Evolutionary conservation across 2,797 vertebrate species (phyloP), one percentile per base, ranked within the genome.

Genomic region (Clarias platycephalus): DNA sequence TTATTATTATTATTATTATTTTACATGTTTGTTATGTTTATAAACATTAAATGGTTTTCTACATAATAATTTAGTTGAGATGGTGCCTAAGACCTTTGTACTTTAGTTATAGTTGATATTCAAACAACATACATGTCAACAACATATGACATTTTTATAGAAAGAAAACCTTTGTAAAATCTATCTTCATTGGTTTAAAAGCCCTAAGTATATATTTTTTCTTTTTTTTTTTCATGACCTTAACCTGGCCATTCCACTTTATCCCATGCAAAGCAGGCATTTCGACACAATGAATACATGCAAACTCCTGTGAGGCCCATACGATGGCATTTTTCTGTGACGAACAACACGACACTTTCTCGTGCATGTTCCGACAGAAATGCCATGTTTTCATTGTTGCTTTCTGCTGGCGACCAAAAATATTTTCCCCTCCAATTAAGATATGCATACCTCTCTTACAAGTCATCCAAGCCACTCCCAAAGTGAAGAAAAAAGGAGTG

Each of bases 381-480:
- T 80, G 60, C 10, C 5, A 64, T 49, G 60, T 28, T 49, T 79
- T 49, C 28, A n/a, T 49, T 80, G 60, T 60, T 49, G 60, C 24
- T 79, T 79, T 79, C 76, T 77, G 63, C 31, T 75, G 55, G 53
- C 4, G 31, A 64, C 53, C 40, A 34, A 55, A 76, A 76, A 58
- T 18, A 58, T 34, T 58, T 20, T 5, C 75, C 18, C 28, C 22
- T 37, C 26, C 62, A 53, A 64, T 70, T 57, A 34, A 37, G 53
- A 81, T 68, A 58, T 40, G 28, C 80, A 68, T 78, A 58, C 76
- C 76, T 78, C 58, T 78, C 76, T 40, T 26, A 22, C 76, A 12
- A 63, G 60, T 80, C 77, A 64, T 80, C 60, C 28, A 12, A 44
- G 77, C 77, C 77, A 64, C 77, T 80, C 77, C 77, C 77, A 80